Conservation (phyloP, 2,797 vertebrate species). For the Oreortyx pictus region DNA sequence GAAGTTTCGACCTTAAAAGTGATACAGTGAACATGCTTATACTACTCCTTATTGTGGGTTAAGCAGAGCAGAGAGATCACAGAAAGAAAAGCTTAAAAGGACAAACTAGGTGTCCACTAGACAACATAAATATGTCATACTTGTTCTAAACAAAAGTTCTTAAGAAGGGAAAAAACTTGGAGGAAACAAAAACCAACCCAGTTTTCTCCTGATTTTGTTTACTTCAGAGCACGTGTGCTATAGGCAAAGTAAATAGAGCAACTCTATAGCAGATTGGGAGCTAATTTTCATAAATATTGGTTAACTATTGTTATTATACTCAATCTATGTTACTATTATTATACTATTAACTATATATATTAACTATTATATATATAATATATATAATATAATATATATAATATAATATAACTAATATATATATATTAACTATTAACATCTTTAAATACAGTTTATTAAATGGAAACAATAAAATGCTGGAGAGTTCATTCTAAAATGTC, state of each 20-base stretch:
- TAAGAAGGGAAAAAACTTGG: background rate
- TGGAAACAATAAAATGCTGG: background rate
- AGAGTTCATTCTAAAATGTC: background rate
- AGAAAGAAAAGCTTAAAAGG: background rate
- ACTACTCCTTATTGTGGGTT: background rate
- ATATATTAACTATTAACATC: too few relatives aligned
- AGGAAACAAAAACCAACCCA: background rate
- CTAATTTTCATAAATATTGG: background rate
- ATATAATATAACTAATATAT: too few relatives aligned
- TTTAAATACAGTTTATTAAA: background rate
- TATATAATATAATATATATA: too few relatives aligned
- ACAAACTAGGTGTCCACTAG: background rate
- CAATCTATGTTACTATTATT: background rate
- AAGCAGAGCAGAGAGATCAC: background rate
- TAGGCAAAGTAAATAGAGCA: background rate
- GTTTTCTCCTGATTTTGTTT: background rate
- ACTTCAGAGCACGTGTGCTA: background rate
- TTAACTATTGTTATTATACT: background rate
- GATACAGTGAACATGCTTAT: background rate
- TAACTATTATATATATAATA: too few relatives aligned
- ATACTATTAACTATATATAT: too few relatives aligned
- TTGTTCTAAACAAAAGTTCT: slow-evolving; percentile 10
- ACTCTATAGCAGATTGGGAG: background rate
- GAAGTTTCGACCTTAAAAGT: background rate
- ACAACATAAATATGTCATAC: background rate